phyloP scores from a whole-genome alignment of 1,140 invertebrate species.

The Oscheius sp. region DNA sequence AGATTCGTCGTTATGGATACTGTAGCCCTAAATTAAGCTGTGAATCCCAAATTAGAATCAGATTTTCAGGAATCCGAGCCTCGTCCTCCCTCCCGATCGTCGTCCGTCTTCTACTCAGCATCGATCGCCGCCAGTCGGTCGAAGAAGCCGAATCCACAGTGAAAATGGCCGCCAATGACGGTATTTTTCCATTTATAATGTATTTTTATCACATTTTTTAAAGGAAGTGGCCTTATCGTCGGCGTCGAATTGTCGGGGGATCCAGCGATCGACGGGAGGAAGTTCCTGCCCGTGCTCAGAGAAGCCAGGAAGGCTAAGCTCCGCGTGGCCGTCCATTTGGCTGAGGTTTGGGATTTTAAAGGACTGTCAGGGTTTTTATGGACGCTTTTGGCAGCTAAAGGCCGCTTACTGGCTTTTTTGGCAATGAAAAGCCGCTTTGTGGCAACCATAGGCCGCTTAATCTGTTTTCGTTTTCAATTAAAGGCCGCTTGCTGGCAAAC shows the following conservation, averaged over 20 bases:
- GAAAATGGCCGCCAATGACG: background rate
- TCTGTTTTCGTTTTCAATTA: too few species aligned
- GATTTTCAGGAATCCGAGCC: background rate
- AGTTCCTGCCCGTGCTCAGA: constrained; percentile 15
- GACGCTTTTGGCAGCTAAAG: too few species aligned
- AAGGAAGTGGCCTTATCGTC: constrained; percentile 12
- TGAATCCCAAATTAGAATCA: background rate
- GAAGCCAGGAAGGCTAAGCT: constrained; percentile 4
- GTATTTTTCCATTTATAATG: background rate
- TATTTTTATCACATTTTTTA: background rate
- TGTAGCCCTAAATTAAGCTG: too few species aligned
- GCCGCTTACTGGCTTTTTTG: too few species aligned
- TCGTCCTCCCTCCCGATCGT: background rate
- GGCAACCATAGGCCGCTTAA: too few species aligned
- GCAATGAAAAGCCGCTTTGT: too few species aligned
- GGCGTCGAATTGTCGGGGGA: constrained; percentile 27
- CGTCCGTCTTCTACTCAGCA: constrained; percentile 16
- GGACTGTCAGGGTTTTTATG: too few species aligned
- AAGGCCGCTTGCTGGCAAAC: too few species aligned
- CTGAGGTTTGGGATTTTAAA: constrained; percentile 4
- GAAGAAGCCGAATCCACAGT: constrained; percentile 8
- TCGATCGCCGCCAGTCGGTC: constrained; percentile 5
- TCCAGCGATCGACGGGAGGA: background rate
- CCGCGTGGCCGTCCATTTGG: constrained; percentile 22
- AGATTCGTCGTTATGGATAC: too few species aligned